Evolutionary conservation across 2,888 invertebrate genomes (phyloP), one percentile per base, ranked within the genome.

Genomic region (Pristionchus arcanus): DNA sequence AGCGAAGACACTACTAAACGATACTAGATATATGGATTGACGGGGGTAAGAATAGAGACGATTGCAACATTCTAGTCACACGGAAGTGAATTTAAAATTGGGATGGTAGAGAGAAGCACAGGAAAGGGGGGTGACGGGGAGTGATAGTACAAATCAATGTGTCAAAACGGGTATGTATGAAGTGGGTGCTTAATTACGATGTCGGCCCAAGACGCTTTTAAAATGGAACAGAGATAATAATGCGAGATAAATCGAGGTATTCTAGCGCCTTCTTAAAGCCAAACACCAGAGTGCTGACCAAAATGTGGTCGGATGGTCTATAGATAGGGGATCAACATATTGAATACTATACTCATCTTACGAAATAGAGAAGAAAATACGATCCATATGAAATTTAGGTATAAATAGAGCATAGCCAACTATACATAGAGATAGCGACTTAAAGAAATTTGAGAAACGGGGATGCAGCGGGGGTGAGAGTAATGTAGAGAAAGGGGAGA

Each of bases 221-320:
- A 53, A n/a, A 28, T 19, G 53, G 13, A 16, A 74, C 37, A 74
- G 37, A 49, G 53, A 49, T 9, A 25, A 81, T 81, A 81, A 81
- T 81, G 81, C 81, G 81, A 53, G 53, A 81, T 42, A 81, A 53
- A 28, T 81, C 81, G 81, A 81, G 81, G 81, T 81, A 81, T 81
- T 81, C 53, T 81, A 53, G 81, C 81, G 81, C 81, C 81, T 81
- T 81, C 81, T 53, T 81, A 81, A 81, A 81, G 81, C 81, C 81
- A 81, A 81, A 81, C 81, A 81, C 49, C 81, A 81, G 49, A 19
- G 81, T 81, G 81, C 81, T 81, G 81, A 81, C 81, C 81, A 81
- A 81, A 81, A 81, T 81, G 81, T 81, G 81, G 81, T 81, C 81
- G 81, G 53, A 81, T 81, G 49, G 81, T 81, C 81, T 81, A 81